Base-by-base conservation (phyloP, 2,888 invertebrate genomes). In the Luperina nickerlii region DNA sequence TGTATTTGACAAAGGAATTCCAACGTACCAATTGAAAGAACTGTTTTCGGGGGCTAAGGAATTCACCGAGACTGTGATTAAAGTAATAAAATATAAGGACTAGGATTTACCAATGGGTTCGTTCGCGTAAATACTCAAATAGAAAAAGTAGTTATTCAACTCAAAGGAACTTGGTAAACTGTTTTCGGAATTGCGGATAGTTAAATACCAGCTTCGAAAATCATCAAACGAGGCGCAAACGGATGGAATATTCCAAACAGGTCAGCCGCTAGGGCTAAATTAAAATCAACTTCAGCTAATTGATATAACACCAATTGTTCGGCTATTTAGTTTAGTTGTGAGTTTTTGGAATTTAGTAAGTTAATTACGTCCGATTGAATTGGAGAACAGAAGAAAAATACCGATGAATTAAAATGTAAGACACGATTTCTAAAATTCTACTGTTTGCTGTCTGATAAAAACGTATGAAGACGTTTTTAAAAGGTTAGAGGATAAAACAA, bases 81-180 rank as follows among this genome's bases (percentile, higher is more conserved):
- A 87, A 87, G 74, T 74, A 83, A 86, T 86, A 86, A 88, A 79
- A 80, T 86, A 87, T 80, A 57, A 76, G 15, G 38, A 86, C 66
- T 84, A 79, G 57, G 7, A 45, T 67, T 73, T 78, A 54, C 51
- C n/a, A 54, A 72, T 57, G 42, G 32, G 20, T 65, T 11, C 15
- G 38, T 73, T n/a, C 27, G 62, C 27, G 60, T 57, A 69, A 73
- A 78, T 75, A 84, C 38, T 78, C 13, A 62, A 63, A 70, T 15
- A 73, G 20, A 65, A 74, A 76, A 66, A 66, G 18, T 71, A 42
- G 67, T 86, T 71, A 63, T 79, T 84, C 8, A 78, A 65, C 45
- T 73, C 66, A 71, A 84, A 75, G 57, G 72, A 87, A 11, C 68
- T 60, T 38, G 32, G 54, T 74, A 72, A 74, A 72, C 76, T 72